These are phyloP conservation scores for Hirudo medicinalis DNA, from an alignment of 1,140 invertebrate genomes.

Conservation along the genomic window DNA sequence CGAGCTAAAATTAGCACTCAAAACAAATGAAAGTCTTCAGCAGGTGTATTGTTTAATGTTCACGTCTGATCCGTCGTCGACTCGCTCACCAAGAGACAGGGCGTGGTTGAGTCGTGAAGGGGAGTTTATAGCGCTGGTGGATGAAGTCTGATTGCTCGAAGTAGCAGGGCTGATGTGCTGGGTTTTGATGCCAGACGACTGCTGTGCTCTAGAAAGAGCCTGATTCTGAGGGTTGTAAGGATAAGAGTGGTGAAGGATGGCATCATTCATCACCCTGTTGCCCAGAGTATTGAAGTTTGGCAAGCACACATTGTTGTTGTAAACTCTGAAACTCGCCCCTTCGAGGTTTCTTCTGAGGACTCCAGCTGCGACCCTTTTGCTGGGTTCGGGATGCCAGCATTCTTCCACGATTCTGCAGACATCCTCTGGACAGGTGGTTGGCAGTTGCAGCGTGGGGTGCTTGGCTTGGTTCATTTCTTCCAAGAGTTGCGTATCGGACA, in stretches of 20 bases:
- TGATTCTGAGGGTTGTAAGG: neutral
- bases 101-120: neutral
- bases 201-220: neutral
- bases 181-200: neutral
- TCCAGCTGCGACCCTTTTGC: neutral
- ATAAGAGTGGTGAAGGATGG: no score
- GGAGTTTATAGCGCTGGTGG: neutral
- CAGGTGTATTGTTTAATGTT: slow-evolving; percentile 2
- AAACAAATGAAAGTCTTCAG: neutral
- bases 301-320: neutral
- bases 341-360: neutral
- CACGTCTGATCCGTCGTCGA: neutral
- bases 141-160: slow-evolving; percentile 1
- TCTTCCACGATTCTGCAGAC: neutral
- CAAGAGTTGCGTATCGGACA: slow-evolving; percentile 5
- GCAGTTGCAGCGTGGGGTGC: neutral
- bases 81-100: neutral
- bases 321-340: neutral
- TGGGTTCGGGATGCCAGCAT: neutral
- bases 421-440: neutral
- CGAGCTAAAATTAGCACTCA: no score
- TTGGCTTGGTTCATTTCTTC: neutral
- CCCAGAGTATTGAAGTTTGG: neutral
- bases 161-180: neutral
- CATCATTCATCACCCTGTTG: neutral